phyloP scores from a whole-genome alignment of 2,797 vertebrate genomes.

The Rhodeus uyekii region DNA sequence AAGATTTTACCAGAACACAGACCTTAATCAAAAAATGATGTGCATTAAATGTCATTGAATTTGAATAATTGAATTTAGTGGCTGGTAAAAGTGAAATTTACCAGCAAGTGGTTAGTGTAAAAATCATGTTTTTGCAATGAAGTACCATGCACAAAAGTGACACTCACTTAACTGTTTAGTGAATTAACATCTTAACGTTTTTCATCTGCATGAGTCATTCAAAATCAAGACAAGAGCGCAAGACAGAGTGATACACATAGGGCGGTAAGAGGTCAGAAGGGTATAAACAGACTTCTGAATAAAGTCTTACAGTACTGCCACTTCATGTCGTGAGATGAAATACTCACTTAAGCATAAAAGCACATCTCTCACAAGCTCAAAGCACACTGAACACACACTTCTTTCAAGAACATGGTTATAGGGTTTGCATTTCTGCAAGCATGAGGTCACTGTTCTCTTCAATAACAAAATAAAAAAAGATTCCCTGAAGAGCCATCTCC shows the following conservation, averaged over 20 bases:
- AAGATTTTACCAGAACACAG: not conserved
- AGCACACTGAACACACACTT: too few species aligned
- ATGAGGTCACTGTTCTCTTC: constrained; percentile 17
- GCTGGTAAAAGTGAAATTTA: not conserved
- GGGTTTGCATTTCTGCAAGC: not conserved
- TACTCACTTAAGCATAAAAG: constrained; percentile 10
- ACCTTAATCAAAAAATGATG: not conserved
- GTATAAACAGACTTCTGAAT: not conserved
- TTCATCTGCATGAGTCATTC: constrained; percentile 10
- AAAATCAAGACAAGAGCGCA: constrained; percentile 9
- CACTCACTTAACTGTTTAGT: not conserved
- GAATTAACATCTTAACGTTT: not conserved
- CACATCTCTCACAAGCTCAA: not conserved
- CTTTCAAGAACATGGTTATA: constrained; percentile 10
- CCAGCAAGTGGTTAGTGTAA: not conserved
- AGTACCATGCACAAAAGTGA: not conserved
- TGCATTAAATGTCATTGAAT: not conserved
- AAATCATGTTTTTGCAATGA: not conserved
- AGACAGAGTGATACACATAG: not conserved
- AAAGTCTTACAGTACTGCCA: not conserved
- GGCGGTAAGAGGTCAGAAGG: not conserved
- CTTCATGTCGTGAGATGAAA: not conserved
- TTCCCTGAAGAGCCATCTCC: not conserved
- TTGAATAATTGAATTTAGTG: not conserved
- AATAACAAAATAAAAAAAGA: not conserved